phyloP scores from a whole-genome alignment of 92 coral and sea anemone genomes.

The Porites evermanni region DNA sequence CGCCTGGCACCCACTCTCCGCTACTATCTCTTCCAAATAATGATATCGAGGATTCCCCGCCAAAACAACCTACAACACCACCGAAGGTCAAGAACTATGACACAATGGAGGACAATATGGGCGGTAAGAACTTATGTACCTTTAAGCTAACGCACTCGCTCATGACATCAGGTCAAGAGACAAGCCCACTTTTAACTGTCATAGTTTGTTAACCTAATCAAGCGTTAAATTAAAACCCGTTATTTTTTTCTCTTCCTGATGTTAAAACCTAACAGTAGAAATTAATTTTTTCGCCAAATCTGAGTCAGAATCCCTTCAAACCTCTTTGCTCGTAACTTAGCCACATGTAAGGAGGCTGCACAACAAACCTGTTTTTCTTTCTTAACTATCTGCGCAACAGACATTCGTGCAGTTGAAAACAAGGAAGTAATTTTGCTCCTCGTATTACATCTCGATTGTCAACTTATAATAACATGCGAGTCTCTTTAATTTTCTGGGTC shows the following conservation, averaged over 20 bases:
- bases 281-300: neutral
- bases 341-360: too few species aligned
- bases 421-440: too few species aligned
- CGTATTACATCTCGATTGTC: too few species aligned
- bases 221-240: neutral
- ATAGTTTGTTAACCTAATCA: neutral
- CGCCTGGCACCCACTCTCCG: constrained; percentile 15
- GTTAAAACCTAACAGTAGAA: neutral
- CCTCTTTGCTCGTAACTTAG: too few species aligned
- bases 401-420: too few species aligned
- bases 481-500: too few species aligned
- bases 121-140: neutral
- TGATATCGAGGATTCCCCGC: neutral
- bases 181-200: neutral
- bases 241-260: neutral
- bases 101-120: neutral
- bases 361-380: too few species aligned
- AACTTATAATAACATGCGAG: too few species aligned
- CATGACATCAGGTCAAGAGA: neutral
- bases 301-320: too few species aligned
- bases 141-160: too few species aligned
- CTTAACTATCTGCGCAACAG: too few species aligned
- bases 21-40: neutral
- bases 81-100: neutral
- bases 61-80: neutral